Evolutionary conservation across 1,140 invertebrate genomes (phyloP).

Genomic region (Brachionus asplanchnoidis): DNA sequence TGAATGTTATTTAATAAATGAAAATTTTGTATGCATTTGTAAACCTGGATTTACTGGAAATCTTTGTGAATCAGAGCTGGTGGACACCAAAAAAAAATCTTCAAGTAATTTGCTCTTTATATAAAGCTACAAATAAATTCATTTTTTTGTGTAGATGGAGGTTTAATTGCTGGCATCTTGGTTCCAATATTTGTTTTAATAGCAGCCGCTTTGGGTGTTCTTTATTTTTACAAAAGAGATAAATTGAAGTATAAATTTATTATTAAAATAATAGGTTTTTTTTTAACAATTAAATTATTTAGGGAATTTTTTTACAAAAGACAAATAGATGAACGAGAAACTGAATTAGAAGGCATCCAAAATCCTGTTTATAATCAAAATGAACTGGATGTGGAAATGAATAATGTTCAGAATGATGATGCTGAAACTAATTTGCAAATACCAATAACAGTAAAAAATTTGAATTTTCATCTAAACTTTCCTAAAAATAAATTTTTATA

Average conservation of each 20-base stretch:
- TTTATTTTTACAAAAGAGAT: neutral
- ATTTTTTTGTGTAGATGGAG: neutral
- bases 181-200: neutral
- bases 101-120: neutral
- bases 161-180: neutral
- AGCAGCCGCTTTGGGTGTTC: neutral
- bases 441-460: neutral
- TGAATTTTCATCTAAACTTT: neutral
- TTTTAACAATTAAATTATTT: too few relatives aligned
- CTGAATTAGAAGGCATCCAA: neutral
- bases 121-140: neutral
- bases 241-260: neutral
- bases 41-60: neutral
- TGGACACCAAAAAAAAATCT: neutral
- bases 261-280: too few relatives aligned
- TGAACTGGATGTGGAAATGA: neutral
- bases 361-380: conserved; percentile 11
- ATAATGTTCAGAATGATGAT: neutral
- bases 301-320: neutral
- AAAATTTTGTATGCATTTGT: neutral
- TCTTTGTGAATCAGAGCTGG: neutral
- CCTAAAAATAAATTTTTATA: neutral
- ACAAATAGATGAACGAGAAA: neutral
- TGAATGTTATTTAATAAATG: neutral
- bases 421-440: neutral